Evolutionary conservation across 2,888 invertebrate species (phyloP), one percentile per base, ranked within the genome.

Genomic region (Pyrocoelia pectoralis): DNA sequence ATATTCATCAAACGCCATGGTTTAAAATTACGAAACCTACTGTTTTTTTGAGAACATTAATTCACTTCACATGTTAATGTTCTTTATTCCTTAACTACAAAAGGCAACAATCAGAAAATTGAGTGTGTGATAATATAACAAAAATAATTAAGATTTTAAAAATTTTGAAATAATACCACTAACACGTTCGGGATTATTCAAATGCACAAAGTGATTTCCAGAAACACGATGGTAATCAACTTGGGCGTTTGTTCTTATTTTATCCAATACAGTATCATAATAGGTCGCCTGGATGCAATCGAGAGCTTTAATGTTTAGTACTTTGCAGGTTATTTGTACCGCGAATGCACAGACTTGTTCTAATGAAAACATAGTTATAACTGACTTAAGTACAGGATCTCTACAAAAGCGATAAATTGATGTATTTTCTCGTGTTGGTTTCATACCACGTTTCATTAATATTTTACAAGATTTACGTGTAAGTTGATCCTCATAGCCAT

Each of bases 251-350:
- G 28, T 29, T 15, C 17, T 46, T 10, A 56, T 84, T 64, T 85
- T 84, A 33, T 90, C 86, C 53, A 94, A 81, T 1, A 92, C 87
- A 56, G 84, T 78, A 9, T 86, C 78, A 75, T 93, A 94, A 69
- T 88, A 84, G 58, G 89, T 86, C 0, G 89, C 82, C 68, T 86
- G 82, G 65, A 91, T 90, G 79, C 89, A 87, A 54, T 83, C 84
- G 81, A 90, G 86, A 0, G 89, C 94, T 54, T 90, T 86, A 24
- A 95, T 89, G 76, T 94, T 94, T 43, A 95, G 79, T 2, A 94
- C 92, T 73, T 88, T 87, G 74, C 94, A 94, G 59, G 83, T 89
- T n/a, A 93, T 87, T 71, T 86, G 84, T 1, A 82, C 77, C 0
- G 93, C 92, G 75, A 90, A 91, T 48, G 87, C 87, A 69, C 90